Evolutionary conservation across 2,797 vertebrate species (phyloP).

Genomic region (Strix occidentalis): DNA sequence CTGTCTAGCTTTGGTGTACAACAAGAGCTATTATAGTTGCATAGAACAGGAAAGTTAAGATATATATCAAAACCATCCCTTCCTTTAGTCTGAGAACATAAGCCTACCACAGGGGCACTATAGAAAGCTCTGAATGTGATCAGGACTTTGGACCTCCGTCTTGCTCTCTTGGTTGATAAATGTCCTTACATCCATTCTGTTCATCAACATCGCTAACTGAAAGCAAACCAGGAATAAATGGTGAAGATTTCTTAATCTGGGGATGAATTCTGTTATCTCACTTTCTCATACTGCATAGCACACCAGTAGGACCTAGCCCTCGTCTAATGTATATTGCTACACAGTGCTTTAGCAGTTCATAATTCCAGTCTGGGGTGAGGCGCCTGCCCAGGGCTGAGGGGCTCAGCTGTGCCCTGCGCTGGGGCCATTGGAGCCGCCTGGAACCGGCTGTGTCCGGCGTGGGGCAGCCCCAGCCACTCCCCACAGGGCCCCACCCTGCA

Average conservation of each 20-base stretch:
- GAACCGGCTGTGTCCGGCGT: rapidly evolving
- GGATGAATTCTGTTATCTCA: neutral
- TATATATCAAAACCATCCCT: neutral
- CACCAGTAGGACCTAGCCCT: neutral
- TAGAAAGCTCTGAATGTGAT: neutral
- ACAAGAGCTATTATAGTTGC: neutral
- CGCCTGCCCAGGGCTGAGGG: rapidly evolving
- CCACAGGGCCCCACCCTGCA: rapidly evolving
- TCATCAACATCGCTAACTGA: neutral
- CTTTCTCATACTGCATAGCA: neutral
- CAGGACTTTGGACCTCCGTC: neutral
- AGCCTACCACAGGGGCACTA: rapidly evolving
- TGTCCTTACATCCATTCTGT: neutral
- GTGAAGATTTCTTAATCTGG: neutral
- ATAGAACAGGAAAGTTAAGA: neutral
- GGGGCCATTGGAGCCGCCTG: rapidly evolving
- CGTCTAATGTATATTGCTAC: neutral
- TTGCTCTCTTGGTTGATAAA: neutral
- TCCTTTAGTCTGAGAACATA: neutral
- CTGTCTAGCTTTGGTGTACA: neutral
- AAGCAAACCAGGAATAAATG: neutral
- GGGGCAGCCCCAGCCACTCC: rapidly evolving
- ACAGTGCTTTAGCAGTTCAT: neutral
- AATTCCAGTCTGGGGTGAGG: rapidly evolving
- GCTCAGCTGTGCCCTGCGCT: neutral